Conservation (phyloP, 2,113 vertebrate genomes). For the Thalassarche chlororhynchos region DNA sequence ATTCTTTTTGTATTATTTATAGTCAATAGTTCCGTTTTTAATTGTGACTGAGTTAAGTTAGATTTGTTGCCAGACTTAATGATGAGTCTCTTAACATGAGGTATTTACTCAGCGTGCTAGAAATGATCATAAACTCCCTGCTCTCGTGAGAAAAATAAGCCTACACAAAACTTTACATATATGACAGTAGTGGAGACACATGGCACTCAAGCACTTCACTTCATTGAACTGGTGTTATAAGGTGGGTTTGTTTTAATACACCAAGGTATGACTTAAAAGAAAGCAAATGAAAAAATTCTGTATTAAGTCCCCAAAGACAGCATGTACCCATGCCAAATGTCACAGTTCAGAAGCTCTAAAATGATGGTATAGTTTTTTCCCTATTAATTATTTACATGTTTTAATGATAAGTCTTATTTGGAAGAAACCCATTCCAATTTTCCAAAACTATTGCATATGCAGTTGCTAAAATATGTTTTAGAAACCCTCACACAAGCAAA, state of each 20-base stretch:
- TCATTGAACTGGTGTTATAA: neutral
- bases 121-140: neutral
- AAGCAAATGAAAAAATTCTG: neutral
- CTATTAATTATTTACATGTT: neutral
- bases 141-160: neutral
- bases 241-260: neutral
- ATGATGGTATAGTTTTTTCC: neutral
- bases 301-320: neutral
- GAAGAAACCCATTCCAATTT: neutral
- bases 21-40: neutral
- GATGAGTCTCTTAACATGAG: neutral
- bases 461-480: neutral
- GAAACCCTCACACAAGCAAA: neutral
- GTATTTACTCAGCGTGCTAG: neutral
- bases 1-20: neutral
- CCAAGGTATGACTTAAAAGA: neutral
- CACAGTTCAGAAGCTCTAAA: neutral
- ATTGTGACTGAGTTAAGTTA: neutral
- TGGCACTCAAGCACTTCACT: neutral
- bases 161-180: neutral
- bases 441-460: neutral
- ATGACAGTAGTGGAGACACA: neutral
- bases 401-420: neutral
- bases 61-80: neutral
- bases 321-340: neutral